These are phyloP conservation scores for Ramazzottius varieornatus DNA, from an alignment of 2,888 invertebrate genomes.

Conservation along the genomic window DNA sequence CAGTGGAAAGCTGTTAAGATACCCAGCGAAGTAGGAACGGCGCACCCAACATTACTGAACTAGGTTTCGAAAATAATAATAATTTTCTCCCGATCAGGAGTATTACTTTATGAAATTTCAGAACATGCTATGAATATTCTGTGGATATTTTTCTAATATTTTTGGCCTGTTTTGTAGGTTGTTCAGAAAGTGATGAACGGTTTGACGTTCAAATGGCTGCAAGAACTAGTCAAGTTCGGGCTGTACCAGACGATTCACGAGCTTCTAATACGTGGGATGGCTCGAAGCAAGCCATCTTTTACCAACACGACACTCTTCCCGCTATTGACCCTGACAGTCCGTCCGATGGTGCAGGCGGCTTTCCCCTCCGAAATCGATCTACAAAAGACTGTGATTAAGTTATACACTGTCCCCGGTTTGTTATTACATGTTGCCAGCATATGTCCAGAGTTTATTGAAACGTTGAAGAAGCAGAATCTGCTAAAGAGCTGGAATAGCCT, in stretches of 20 bases:
- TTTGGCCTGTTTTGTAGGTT: too few relatives aligned
- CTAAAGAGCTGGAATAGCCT: not conserved
- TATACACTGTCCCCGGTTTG: not conserved
- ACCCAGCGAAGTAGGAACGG: too few relatives aligned
- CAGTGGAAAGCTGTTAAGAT: constrained; percentile 1
- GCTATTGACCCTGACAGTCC: not conserved
- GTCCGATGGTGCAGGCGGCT: not conserved
- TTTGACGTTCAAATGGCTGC: not conserved
- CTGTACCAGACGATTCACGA: not conserved
- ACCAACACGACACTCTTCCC: not conserved
- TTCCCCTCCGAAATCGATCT: not conserved
- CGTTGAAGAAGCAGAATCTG: not conserved
- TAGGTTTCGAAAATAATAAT: too few relatives aligned
- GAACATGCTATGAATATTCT: too few relatives aligned
- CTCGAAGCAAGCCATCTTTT: not conserved
- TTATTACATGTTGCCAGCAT: not conserved
- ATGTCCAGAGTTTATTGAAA: constrained; percentile 3
- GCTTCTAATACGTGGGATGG: not conserved
- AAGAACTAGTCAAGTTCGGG: not conserved
- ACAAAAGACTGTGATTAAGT: not conserved
- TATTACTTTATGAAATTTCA: too few relatives aligned
- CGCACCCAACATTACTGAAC: too few relatives aligned
- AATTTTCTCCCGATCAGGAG: too few relatives aligned
- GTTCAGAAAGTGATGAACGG: not conserved
- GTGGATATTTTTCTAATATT: too few relatives aligned